Evolutionary conservation across 2,888 invertebrate genomes (phyloP).

Genomic region (Lepas anatifera): DNA sequence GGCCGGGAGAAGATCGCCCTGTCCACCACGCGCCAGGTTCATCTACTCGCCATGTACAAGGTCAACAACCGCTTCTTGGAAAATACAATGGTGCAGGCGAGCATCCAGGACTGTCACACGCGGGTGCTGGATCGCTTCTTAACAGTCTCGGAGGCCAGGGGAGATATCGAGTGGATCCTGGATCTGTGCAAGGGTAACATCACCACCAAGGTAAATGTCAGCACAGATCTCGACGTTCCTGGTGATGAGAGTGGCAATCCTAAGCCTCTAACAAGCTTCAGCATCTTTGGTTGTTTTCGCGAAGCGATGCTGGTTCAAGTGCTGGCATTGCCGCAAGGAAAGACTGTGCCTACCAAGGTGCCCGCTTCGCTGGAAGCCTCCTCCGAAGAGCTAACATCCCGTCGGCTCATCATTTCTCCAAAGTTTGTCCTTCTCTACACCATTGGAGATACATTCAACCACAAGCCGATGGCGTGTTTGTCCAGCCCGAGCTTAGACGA

Average conservation of each 20-base stretch:
- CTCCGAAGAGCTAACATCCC: neutral
- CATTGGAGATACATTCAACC: neutral
- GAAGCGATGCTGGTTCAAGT: neutral
- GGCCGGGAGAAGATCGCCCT: neutral
- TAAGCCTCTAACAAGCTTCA: neutral
- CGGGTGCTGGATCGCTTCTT: neutral
- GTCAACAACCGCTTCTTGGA: neutral
- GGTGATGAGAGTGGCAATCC: neutral
- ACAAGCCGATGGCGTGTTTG: neutral
- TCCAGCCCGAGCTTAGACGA: neutral
- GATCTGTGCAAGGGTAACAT: neutral
- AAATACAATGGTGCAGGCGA: neutral
- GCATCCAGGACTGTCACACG: neutral
- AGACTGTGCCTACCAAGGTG: neutral
- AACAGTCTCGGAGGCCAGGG: neutral
- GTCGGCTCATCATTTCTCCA: neutral
- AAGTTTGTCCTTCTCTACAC: slow-evolving; percentile 1
- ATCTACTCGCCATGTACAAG: neutral
- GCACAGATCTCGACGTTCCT: neutral
- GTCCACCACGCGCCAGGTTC: neutral
- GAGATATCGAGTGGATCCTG: slow-evolving; percentile 3
- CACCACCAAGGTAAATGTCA: neutral
- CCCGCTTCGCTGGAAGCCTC: neutral
- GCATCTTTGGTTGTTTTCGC: neutral
- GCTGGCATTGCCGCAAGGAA: neutral